Percentiles rank a stretch among this genome's conserved stretches.
These are phyloP conservation scores for Tapera naevia DNA, from an alignment of 2,797 vertebrate species.

Conservation along the genomic window DNA sequence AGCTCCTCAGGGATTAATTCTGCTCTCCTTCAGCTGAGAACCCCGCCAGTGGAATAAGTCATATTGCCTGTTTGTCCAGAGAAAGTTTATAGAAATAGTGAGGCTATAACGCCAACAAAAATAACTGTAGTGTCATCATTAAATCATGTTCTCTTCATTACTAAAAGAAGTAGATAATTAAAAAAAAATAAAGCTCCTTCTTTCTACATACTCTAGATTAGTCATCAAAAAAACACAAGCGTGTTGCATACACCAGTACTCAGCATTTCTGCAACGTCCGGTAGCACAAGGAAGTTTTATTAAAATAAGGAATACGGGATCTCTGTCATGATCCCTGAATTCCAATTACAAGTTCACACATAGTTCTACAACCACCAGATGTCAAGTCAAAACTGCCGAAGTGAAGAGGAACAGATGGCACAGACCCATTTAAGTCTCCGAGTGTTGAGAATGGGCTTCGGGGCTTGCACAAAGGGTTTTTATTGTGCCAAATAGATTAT, in stretches of 20 bases:
- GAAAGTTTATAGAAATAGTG: background rate
- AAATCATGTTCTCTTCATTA: background rate
- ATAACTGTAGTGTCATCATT: background rate
- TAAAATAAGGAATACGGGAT: constrained; percentile 8
- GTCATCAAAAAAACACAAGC: background rate
- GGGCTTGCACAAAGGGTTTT: background rate
- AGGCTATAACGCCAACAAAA: background rate
- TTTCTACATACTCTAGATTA: background rate
- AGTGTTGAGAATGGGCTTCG: background rate
- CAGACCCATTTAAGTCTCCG: background rate
- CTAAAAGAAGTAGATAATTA: background rate
- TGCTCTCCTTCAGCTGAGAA: background rate
- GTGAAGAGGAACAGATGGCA: constrained; percentile 34
- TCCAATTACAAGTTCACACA: constrained; percentile 37
- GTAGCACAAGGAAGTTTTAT: background rate
- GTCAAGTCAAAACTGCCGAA: constrained; percentile 48
- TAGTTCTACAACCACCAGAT: constrained; percentile 31
- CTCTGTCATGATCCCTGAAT: background rate
- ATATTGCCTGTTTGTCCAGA: background rate
- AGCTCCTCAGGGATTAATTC: background rate
- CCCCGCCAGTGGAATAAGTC: background rate
- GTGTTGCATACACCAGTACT: background rate
- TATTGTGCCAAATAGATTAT: background rate
- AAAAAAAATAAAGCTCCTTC: background rate
- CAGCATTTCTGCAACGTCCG: background rate